Base-by-base conservation (phyloP, 1,140 invertebrate species). In the Ips nitidus region DNA sequence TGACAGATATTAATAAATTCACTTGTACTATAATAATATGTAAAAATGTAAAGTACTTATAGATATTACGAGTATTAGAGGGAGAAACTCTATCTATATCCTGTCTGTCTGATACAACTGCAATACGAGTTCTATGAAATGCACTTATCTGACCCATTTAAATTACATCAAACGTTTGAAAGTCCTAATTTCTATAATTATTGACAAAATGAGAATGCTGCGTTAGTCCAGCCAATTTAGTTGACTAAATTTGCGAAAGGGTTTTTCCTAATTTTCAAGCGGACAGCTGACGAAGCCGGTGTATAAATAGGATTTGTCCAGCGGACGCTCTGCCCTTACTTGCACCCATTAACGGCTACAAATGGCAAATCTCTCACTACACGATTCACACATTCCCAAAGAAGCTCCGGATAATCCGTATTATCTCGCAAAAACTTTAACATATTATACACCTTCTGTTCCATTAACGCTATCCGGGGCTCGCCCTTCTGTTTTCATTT, bases 351-450 rank as follows among this genome's bases (percentile, higher is more conserved):
- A 77, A 68, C 65, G 64, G 58, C 62, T 74, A 74, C 76, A 77
- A 76, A 77, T 76, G 75, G 75, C 74, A 74, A 77, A 77, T 73
- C 73, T 75, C 70, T 72, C 70, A 47, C 72, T 74, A 77, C 76
- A 77, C 72, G 76, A 72, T 76, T 77, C 73, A 73, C 76, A 77
- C 76, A 77, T 77, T 76, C 73, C 73, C 73, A 71, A 75, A 75
- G 73, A 73, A 73, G 73, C 68, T 67, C 71, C 64, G 58, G 71
- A 73, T 75, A 75, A 75, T 70, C 74, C 72, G 73, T 66, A 75
- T 74, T 74, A 74, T 72, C 70, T 67, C 58, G 53, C 58, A 66
- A 72, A 74, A 72, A 72, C 70, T 70, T 71, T 52, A 62, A 64
- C 71, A 72, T 72, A 70, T 70, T 74, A 70, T 69, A 75, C 63